Percentiles rank a stretch among this genome's conserved stretches.
Conservation (phyloP, 2,797 vertebrate species). For the Sebastes diploproa region DNA sequence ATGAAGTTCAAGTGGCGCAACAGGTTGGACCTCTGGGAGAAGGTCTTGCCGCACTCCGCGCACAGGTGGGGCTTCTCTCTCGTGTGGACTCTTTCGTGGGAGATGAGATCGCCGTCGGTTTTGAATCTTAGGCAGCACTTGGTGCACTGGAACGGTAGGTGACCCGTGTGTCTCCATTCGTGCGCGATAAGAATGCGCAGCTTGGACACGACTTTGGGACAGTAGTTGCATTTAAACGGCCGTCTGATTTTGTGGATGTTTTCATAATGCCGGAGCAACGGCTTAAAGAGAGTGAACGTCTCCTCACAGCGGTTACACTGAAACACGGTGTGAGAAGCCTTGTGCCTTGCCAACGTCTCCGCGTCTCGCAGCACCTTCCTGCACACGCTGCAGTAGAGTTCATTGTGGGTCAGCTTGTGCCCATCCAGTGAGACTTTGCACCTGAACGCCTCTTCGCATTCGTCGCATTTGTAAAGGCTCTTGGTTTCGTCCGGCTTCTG, state of each 20-base stretch:
- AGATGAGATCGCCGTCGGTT: constrained; percentile 45
- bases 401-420: constrained; percentile 62
- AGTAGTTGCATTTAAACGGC: constrained; percentile 61
- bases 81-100: constrained; percentile 65
- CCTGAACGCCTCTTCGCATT: constrained; percentile 50
- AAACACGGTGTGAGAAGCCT: constrained; percentile 59
- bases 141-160: constrained; percentile 60
- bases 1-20: constrained; percentile 56
- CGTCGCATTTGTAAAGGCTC: constrained; percentile 51
- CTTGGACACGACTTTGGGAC: constrained; percentile 21
- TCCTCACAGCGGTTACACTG: constrained; percentile 66
- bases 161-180: constrained; percentile 68
- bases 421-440: constrained; percentile 54
- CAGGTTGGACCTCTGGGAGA: constrained; percentile 58
- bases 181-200: constrained; percentile 55
- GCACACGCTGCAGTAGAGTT: constrained; percentile 67
- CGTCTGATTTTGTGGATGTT: constrained; percentile 47
- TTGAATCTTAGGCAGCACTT: constrained; percentile 49
- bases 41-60: constrained; percentile 65
- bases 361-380: constrained; percentile 57
- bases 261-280: constrained; percentile 52
- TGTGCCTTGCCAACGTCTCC: constrained; percentile 46
- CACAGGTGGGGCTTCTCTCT: constrained; percentile 70
- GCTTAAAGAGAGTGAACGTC: constrained; percentile 58
- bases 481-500: neutral